A percentile compares a stretch with the other conserved stretches of the same genome.
Evolutionary conservation across 2,113 vertebrate species (phyloP).

Genomic region (Eonycteris spelaea): DNA sequence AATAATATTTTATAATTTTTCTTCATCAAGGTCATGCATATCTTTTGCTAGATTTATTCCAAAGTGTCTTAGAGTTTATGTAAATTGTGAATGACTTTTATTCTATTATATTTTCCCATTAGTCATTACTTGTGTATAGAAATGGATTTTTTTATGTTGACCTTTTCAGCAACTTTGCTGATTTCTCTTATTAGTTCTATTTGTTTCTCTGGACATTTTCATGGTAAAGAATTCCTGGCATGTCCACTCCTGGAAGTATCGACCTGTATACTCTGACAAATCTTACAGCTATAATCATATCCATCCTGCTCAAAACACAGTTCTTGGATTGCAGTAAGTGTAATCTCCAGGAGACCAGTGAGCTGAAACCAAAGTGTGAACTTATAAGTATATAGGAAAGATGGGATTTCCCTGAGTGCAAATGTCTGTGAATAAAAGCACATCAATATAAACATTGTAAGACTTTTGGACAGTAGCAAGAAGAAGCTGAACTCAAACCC

Average conservation of each 20-base stretch:
- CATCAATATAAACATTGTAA: neutral
- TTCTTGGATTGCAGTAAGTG: neutral
- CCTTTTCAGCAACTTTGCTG: neutral
- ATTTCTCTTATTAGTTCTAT: neutral
- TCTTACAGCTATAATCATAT: neutral
- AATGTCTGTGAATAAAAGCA: neutral
- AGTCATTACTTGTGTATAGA: neutral
- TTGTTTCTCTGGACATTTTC: neutral
- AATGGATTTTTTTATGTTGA: slow-evolving; percentile 11
- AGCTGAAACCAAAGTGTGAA: neutral
- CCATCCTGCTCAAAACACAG: neutral
- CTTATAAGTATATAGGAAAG: neutral
- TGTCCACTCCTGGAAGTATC: neutral
- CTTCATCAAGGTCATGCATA: neutral
- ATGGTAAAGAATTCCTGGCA: neutral
- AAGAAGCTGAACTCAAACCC: neutral
- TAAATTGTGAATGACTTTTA: neutral
- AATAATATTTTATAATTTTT: slow-evolving; percentile 49
- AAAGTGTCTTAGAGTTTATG: slow-evolving; percentile 2
- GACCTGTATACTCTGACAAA: neutral
- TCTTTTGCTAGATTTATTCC: slow-evolving; percentile 48
- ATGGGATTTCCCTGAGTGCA: neutral
- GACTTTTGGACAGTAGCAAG: neutral
- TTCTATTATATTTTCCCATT: slow-evolving; percentile 29
- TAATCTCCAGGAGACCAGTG: neutral